A percentile compares a stretch with the other conserved stretches of the same genome.
These are phyloP conservation scores for Tokudaia muenninki DNA, from an alignment of 2,797 vertebrate species.

Conservation along the genomic window DNA sequence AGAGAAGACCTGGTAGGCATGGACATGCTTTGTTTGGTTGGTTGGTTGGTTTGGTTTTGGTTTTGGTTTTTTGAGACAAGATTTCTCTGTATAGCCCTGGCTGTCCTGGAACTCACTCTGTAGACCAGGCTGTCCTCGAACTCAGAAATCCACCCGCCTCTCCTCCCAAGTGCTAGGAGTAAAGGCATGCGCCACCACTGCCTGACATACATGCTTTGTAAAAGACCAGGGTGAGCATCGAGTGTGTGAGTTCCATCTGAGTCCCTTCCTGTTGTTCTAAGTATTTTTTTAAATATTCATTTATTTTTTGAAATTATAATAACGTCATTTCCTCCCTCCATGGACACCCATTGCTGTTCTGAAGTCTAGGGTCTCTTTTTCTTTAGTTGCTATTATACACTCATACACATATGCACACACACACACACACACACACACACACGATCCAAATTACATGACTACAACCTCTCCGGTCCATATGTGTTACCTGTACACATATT, in stretches of 20 bases:
- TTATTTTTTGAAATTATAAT: neutral
- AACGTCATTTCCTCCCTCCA: neutral
- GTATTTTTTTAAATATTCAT: neutral
- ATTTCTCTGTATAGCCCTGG: too few species aligned
- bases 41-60: too few species aligned
- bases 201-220: neutral
- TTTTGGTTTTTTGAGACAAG: too few species aligned
- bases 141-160: too few species aligned
- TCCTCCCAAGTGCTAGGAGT: too few species aligned
- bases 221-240: neutral
- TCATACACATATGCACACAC: too few species aligned
- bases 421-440: neutral
- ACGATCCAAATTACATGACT: neutral
- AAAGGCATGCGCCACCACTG: too few species aligned
- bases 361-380: neutral
- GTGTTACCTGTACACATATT: neutral
- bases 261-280: neutral
- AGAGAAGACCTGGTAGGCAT: neutral
- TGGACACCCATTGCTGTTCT: neutral
- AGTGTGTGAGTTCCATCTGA: rapidly evolving
- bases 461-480: neutral
- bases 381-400: neutral
- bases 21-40: neutral
- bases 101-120: too few species aligned
- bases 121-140: too few species aligned